Evolutionary conservation across 1,140 invertebrate species (phyloP).

Genomic region (Bombus consobrinus): DNA sequence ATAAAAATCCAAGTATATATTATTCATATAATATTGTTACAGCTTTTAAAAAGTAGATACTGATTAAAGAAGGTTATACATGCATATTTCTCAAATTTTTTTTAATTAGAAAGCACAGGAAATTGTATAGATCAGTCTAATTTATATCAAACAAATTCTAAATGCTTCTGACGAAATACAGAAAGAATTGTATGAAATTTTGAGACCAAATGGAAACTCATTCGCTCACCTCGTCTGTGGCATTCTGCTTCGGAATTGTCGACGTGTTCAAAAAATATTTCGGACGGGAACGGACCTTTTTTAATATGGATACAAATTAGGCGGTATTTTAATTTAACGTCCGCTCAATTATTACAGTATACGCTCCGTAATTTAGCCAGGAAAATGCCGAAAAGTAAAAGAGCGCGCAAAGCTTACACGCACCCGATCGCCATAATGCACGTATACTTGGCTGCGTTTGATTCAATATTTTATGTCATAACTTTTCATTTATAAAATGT

Average conservation of each 20-base stretch:
- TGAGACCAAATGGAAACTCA: constrained; percentile 53
- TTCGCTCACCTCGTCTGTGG: constrained; percentile 79
- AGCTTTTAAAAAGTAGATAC: neutral
- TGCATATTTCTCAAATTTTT: constrained; percentile 27
- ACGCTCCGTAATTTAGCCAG: constrained; percentile 31
- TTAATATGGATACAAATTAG: constrained; percentile 2
- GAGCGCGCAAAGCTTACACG: constrained; percentile 67
- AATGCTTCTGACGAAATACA: constrained; percentile 2
- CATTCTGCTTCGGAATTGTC: constrained; percentile 75
- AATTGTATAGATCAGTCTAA: neutral
- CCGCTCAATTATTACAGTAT: constrained; percentile 14
- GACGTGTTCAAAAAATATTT: constrained; percentile 71
- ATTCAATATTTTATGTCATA: constrained; percentile 49
- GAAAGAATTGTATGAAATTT: constrained; percentile 29
- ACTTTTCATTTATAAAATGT: constrained; percentile 15
- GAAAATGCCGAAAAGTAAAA: constrained; percentile 60
- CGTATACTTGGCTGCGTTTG: constrained; percentile 56
- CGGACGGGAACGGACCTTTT: constrained; percentile 33
- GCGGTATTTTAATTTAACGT: neutral
- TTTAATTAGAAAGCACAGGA: neutral
- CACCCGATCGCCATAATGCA: constrained; percentile 77
- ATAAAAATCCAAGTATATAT: neutral
- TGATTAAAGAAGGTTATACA: constrained; percentile 61
- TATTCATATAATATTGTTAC: constrained; percentile 14
- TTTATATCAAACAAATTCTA: neutral